These are phyloP conservation scores for Ctenopoma kingsleyae DNA, from an alignment of 2,797 vertebrate species.

Conservation along the genomic window DNA sequence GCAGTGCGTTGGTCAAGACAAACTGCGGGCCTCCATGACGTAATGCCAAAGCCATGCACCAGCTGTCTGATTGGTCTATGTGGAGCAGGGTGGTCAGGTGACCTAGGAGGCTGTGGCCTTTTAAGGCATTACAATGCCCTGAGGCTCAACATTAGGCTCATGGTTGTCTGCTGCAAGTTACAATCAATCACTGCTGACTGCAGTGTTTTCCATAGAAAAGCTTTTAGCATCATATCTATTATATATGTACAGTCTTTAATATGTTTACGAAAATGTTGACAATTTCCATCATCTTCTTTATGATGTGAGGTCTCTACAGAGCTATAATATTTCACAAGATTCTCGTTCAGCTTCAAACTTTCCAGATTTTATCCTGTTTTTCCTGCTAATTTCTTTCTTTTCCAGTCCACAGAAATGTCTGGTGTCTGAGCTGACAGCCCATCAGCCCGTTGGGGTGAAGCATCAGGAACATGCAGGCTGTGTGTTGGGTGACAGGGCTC, in stretches of 20 bases:
- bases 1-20: constrained; percentile 86
- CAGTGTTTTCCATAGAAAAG: constrained; percentile 40
- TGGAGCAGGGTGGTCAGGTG: constrained; percentile 68
- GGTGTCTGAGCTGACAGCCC: constrained; percentile 14
- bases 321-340: neutral
- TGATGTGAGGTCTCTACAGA: neutral
- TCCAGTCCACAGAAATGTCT: too few relatives aligned
- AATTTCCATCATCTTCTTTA: neutral
- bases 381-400: neutral
- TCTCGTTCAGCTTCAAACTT: neutral
- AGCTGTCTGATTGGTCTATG: constrained; percentile 68
- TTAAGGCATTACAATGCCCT: constrained; percentile 73
- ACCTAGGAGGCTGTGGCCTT: constrained; percentile 70
- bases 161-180: constrained; percentile 54
- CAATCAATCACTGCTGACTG: constrained; percentile 60
- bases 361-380: neutral
- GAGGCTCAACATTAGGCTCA: constrained; percentile 69
- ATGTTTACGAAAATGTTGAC: constrained; percentile 4
- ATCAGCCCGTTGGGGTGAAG: constrained; percentile 24
- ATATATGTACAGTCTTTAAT: neutral
- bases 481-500: constrained; percentile 51
- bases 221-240: constrained; percentile 54
- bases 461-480: constrained; percentile 28
- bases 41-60: constrained; percentile 73
- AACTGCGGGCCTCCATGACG: constrained; percentile 79